Evolutionary conservation across 35 echinoderm and acorn worm species (phyloP), one percentile per base, ranked within the genome.

Genomic region (Hemicentrotus pulcherrimus): DNA sequence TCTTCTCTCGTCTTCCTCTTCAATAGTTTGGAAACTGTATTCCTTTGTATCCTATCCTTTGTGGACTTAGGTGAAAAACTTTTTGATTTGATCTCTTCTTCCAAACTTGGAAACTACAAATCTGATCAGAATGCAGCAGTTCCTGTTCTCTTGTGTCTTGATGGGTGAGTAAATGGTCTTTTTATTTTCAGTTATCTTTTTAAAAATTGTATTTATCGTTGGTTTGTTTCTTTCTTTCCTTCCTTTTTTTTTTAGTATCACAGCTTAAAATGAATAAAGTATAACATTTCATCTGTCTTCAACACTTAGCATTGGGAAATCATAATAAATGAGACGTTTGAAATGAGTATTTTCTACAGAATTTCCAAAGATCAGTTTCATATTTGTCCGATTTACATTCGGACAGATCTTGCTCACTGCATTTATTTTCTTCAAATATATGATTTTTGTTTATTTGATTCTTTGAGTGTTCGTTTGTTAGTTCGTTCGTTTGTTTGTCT

Each of bases 81-180:
- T 59, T 59, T 59, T 16, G 35, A 41, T 86, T 90, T 90, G 88
- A 15, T 32, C 32, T 90, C 24, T 90, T 90, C 46, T 90, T 90
- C 88, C 88, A 90, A 30, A 45, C 24, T 90, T 47, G 88, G 88
- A 47, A 90, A 45, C 32, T 90, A 90, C 88, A 47, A 90, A 90
- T 90, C 46, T 8, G 65, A 45, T 45, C 88, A 90, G 6, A 90
- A 90, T 90, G 88, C 88, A 90, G 88, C 32, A 32, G 24, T 45
- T 47, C 88, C 19, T 90, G 88, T 90, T 90, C 88, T 90, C 88
- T 15, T 90, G 88, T 32, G 31, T 90, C 32, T 90, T 90, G 9
- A 33, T 90, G 88, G 88, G 88, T 90, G 24, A 90, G 88, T 90
- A 90, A 90, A 16, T 90, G 31, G 2, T 85, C 30, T 30, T 85